These are phyloP conservation scores for Euborellia annulipes DNA, from an alignment of 1,140 invertebrate genomes.

Conservation along the genomic window DNA sequence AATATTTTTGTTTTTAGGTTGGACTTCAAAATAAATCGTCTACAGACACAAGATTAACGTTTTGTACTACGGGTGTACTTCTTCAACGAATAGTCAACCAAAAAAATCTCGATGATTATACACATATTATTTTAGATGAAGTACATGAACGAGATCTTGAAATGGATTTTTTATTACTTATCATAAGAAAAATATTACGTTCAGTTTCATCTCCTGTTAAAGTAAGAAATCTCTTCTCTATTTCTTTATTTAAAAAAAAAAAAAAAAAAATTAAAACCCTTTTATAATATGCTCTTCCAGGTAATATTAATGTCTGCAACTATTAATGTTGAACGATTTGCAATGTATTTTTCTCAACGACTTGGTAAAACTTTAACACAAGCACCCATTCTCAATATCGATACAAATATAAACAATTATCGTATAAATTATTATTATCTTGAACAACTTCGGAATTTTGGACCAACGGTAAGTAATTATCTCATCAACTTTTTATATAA, in stretches of 20 bases:
- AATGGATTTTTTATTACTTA: slow-evolving; percentile 79
- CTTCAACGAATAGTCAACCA: slow-evolving; percentile 41
- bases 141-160: slow-evolving; percentile 92
- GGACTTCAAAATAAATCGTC: slow-evolving; percentile 39
- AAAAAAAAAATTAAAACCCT: neutral
- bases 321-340: slow-evolving; percentile 30
- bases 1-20: slow-evolving; percentile 31
- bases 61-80: slow-evolving; percentile 64
- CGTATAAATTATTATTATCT: slow-evolving; percentile 50
- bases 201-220: slow-evolving; percentile 54
- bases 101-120: slow-evolving; percentile 41
- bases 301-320: slow-evolving; percentile 46
- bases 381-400: slow-evolving; percentile 40
- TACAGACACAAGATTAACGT: slow-evolving; percentile 63
- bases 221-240: slow-evolving; percentile 21
- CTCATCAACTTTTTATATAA: no score
- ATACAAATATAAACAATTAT: slow-evolving; percentile 28
- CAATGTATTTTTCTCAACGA: slow-evolving; percentile 38
- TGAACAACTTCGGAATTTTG: slow-evolving; percentile 35
- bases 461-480: slow-evolving; percentile 18
- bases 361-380: slow-evolving; percentile 27
- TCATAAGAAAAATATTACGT: slow-evolving; percentile 65
- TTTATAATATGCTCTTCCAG: slow-evolving; percentile 17
- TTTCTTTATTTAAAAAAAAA: neutral
- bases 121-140: slow-evolving; percentile 89